Conservation (phyloP, 1,140 invertebrate genomes). For the Lerema accius region DNA sequence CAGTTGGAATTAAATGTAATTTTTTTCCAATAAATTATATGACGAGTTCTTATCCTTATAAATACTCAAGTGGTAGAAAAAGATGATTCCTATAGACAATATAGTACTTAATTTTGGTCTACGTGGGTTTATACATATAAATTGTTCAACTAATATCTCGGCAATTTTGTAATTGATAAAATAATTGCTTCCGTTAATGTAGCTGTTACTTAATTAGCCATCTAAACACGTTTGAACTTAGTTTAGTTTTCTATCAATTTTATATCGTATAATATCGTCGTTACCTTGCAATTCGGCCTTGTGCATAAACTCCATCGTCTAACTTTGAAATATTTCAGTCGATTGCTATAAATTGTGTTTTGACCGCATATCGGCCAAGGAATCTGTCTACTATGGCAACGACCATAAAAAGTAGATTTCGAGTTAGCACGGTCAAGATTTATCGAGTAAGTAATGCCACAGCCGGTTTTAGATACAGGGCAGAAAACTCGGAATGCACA, state of each 20-base stretch:
- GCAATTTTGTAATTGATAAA: too few species aligned
- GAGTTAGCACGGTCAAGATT: conserved; percentile 67
- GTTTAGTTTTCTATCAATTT: background rate
- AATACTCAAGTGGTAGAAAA: too few species aligned
- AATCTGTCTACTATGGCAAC: conserved; percentile 60
- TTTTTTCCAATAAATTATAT: too few species aligned
- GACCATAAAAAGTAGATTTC: conserved; percentile 72
- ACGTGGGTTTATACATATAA: too few species aligned
- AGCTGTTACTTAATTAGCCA: too few species aligned
- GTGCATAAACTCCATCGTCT: conserved; percentile 56
- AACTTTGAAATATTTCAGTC: conserved; percentile 55
- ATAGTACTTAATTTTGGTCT: too few species aligned
- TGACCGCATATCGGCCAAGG: conserved; percentile 63
- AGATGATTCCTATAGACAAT: too few species aligned
- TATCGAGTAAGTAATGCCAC: conserved; percentile 52
- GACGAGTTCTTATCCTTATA: too few species aligned
- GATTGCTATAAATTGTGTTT: conserved; percentile 57
- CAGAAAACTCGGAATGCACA: conserved; percentile 56
- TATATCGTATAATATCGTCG: background rate
- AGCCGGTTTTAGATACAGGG: conserved; percentile 58
- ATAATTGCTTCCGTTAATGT: too few species aligned
- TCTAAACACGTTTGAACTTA: background rate
- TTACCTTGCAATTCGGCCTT: conserved; percentile 69
- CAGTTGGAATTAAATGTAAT: too few species aligned
- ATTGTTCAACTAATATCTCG: too few species aligned